Conservation (phyloP, 2,888 invertebrate genomes). For the Tortricodes alternella region DNA sequence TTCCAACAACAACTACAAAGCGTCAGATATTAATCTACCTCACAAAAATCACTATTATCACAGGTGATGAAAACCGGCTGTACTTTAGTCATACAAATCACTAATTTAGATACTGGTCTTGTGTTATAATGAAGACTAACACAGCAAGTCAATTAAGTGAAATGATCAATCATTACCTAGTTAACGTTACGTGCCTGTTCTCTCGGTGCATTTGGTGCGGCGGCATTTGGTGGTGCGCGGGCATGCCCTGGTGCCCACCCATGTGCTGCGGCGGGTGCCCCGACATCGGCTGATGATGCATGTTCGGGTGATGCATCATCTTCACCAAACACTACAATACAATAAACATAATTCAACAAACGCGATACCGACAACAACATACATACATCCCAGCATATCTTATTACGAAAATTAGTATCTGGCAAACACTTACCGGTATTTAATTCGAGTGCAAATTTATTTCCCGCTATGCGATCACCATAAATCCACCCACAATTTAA, state of each 20-base stretch:
- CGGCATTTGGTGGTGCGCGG: conserved; percentile 84
- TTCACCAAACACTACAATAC: conserved; percentile 58
- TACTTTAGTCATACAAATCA: not conserved
- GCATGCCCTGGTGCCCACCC: conserved; percentile 71
- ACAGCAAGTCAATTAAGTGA: conserved; percentile 52
- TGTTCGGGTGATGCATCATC: conserved; percentile 83
- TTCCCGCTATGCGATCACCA: conserved; percentile 59
- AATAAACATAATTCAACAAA: conserved; percentile 68
- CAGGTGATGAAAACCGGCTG: too few species aligned
- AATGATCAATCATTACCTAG: conserved; percentile 63
- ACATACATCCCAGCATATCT: conserved; percentile 59
- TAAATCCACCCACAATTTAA: conserved; percentile 69
- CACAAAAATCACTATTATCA: not conserved
- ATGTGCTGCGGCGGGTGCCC: conserved; percentile 79
- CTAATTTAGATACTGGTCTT: not conserved
- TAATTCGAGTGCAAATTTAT: conserved; percentile 51
- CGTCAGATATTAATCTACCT: not conserved
- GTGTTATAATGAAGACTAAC: not conserved
- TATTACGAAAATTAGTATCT: conserved; percentile 40
- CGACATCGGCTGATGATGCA: conserved; percentile 81
- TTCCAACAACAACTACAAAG: not conserved
- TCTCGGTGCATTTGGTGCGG: conserved; percentile 86
- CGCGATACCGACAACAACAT: conserved; percentile 61
- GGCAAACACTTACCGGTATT: conserved; percentile 62
- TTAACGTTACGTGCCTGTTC: conserved; percentile 81